phyloP scores from a whole-genome alignment of 2,113 vertebrate species.

The Nettapus auritus region DNA sequence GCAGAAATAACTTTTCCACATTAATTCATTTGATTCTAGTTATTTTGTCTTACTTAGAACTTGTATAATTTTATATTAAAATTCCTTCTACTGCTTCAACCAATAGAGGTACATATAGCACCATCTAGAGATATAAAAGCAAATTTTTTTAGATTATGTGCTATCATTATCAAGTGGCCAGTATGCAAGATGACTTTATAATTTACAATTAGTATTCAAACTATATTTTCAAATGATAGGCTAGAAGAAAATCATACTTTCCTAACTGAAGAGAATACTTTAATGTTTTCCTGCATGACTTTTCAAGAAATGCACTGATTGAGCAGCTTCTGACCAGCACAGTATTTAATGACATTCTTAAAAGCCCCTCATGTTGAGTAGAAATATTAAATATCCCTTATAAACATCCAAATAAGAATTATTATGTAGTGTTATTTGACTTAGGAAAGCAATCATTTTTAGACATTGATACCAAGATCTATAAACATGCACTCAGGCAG shows the following conservation, averaged over 20 bases:
- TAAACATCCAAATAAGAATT: slow-evolving; percentile 57
- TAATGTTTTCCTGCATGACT: slow-evolving; percentile 50
- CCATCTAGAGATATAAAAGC: slow-evolving; percentile 78
- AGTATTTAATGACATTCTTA: slow-evolving; percentile 56
- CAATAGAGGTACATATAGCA: slow-evolving; percentile 73
- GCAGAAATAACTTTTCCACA: background rate
- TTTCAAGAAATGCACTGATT: slow-evolving; percentile 62
- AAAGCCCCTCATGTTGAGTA: slow-evolving; percentile 46
- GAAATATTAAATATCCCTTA: slow-evolving; percentile 32
- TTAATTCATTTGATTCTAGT: background rate
- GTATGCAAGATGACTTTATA: slow-evolving; percentile 23
- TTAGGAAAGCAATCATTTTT: slow-evolving; percentile 27
- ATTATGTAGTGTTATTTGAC: background rate
- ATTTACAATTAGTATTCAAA: slow-evolving; percentile 49
- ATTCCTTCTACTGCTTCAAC: background rate
- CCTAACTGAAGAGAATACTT: slow-evolving; percentile 67
- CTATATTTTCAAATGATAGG: slow-evolving; percentile 58
- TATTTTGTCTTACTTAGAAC: background rate
- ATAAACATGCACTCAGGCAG: background rate
- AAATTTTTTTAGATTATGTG: background rate
- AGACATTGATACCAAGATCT: background rate
- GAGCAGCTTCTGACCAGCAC: slow-evolving; percentile 53
- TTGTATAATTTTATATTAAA: slow-evolving; percentile 7
- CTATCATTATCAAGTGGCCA: background rate
- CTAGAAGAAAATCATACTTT: slow-evolving; percentile 48